phyloP scores from a whole-genome alignment of 1,140 invertebrate species.

The Drosophila paulistorum region DNA sequence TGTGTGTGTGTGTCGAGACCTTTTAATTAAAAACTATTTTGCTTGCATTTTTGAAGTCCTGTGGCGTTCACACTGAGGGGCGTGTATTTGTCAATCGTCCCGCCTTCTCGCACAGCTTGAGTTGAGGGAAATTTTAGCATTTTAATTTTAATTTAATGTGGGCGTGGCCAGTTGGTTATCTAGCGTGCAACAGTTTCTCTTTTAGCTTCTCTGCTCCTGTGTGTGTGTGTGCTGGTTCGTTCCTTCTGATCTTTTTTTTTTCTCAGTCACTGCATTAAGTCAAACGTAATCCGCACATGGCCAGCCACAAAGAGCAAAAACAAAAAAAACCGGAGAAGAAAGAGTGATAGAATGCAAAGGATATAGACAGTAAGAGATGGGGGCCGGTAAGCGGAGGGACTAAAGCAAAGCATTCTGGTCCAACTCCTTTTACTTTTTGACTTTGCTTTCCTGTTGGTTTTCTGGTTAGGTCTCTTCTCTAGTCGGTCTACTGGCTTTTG shows the following conservation, averaged over 20 bases:
- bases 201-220: slow-evolving; percentile 1
- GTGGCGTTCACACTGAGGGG: slow-evolving; percentile 47
- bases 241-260: slow-evolving; percentile 4
- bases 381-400: slow-evolving; percentile 12
- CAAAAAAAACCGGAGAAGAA: slow-evolving; percentile 18
- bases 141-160: slow-evolving; percentile 78
- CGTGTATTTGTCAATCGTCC: slow-evolving; percentile 23
- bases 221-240: neutral
- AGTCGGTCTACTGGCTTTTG: slow-evolving; percentile 47
- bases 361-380: neutral
- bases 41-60: slow-evolving; percentile 72
- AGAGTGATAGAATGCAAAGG: neutral
- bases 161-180: slow-evolving; percentile 55
- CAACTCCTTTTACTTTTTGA: slow-evolving; percentile 66
- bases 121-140: slow-evolving; percentile 70
- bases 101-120: slow-evolving; percentile 55
- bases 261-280: slow-evolving; percentile 66
- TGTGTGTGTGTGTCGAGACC: slow-evolving; percentile 49
- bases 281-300: slow-evolving; percentile 81
- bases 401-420: slow-evolving; percentile 45
- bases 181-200: slow-evolving; percentile 71
- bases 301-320: slow-evolving; percentile 62
- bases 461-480: slow-evolving; percentile 69
- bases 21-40: slow-evolving; percentile 82
- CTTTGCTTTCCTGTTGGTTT: slow-evolving; percentile 75